Conservation (phyloP, 2,888 invertebrate genomes). For the Clunio marinus region DNA sequence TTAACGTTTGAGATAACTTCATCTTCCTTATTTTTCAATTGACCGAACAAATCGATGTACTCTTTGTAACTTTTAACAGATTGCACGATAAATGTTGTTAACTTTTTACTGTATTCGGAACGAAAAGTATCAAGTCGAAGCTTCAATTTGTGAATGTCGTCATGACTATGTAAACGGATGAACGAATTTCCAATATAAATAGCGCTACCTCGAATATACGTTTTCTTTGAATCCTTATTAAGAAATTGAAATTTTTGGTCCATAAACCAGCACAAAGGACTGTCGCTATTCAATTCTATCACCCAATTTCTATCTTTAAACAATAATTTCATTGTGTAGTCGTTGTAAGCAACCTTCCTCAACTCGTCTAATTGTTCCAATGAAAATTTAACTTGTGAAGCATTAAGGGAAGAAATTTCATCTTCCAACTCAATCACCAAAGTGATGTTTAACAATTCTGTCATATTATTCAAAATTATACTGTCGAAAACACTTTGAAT, state of each 20-base stretch:
- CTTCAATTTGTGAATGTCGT: background rate
- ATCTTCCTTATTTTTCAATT: slow-evolving; percentile 12
- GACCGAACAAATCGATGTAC: slow-evolving; percentile 14
- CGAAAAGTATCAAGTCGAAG: background rate
- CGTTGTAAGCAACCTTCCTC: background rate
- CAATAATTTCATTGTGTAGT: slow-evolving; percentile 33
- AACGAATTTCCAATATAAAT: background rate
- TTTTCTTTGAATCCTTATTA: background rate
- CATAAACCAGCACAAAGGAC: slow-evolving; percentile 30
- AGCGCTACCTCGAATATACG: slow-evolving; percentile 27
- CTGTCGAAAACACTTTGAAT: background rate
- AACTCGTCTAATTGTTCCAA: slow-evolving; percentile 11
- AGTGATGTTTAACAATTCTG: background rate
- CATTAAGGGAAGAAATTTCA: slow-evolving; percentile 24
- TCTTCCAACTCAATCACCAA: slow-evolving; percentile 2
- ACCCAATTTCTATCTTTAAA: slow-evolving; percentile 20
- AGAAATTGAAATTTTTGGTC: slow-evolving; percentile 12
- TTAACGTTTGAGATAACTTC: background rate
- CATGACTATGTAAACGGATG: background rate
- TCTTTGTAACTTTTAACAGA: background rate
- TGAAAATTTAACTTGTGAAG: background rate
- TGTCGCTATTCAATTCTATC: background rate
- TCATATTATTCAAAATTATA: background rate
- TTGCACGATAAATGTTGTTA: slow-evolving; percentile 5
- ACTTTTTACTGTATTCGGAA: slow-evolving; percentile 18